Conservation (phyloP, 2,888 invertebrate species). For the Pristionchus fissidentatus region DNA sequence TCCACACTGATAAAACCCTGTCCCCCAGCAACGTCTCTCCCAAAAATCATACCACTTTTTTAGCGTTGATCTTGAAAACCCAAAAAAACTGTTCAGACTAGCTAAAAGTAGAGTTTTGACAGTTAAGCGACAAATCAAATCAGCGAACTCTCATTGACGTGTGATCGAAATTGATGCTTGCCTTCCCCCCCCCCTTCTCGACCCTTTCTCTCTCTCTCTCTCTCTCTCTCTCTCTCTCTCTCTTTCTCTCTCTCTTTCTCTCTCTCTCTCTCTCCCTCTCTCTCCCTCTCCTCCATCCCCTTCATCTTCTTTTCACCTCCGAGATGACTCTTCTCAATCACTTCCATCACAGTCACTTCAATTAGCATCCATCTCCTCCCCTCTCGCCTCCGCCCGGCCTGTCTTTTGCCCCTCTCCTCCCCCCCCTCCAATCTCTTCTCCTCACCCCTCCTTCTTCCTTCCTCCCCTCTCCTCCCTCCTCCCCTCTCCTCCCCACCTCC, state of each 20-base stretch:
- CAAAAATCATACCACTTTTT: neutral
- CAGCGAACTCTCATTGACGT: neutral
- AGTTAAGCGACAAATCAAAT: neutral
- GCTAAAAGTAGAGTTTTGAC: neutral
- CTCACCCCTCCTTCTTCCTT: neutral
- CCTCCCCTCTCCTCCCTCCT: neutral
- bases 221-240: neutral
- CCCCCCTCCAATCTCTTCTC: neutral
- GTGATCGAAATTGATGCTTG: neutral
- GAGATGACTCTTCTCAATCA: conserved; percentile 16
- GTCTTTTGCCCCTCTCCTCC: neutral
- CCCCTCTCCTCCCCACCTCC: neutral
- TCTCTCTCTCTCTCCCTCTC: neutral
- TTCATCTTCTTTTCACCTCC: neutral
- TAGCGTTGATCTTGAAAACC: neutral
- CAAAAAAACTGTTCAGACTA: neutral
- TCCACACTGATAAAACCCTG: neutral
- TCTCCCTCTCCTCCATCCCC: neutral
- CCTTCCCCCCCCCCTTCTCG: neutral
- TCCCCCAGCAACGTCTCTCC: neutral
- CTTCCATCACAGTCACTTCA: conserved; percentile 35
- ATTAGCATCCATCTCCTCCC: conserved; percentile 8
- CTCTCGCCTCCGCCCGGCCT: neutral
- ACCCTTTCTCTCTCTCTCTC: neutral
- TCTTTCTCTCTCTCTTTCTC: neutral